Percentiles rank a stretch among this genome's conserved stretches.
These are phyloP conservation scores for Toxotes lorentzi DNA, from an alignment of 2,797 vertebrate species.

Conservation along the genomic window DNA sequence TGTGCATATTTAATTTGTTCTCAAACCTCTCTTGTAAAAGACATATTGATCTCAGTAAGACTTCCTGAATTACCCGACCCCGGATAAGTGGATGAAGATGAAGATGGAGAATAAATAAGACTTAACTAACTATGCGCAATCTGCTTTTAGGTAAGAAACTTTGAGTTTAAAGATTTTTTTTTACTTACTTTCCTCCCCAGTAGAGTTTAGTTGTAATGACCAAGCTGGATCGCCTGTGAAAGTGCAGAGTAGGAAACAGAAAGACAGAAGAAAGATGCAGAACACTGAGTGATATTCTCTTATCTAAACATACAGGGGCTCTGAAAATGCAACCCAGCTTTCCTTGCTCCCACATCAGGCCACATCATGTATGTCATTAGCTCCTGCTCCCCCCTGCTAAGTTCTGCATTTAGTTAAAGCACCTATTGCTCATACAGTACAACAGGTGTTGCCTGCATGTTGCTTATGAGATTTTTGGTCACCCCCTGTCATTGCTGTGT, in stretches of 20 bases:
- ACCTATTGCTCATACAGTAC: neutral
- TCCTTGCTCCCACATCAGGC: neutral
- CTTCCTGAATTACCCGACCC: no score
- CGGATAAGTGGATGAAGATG: no score
- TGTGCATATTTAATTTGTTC: neutral
- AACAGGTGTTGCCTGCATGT: constrained; percentile 3
- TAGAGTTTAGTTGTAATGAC: constrained; percentile 99
- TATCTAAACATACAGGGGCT: neutral
- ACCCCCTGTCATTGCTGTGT: constrained; percentile 18
- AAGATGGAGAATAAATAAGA: no score
- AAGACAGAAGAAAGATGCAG: neutral
- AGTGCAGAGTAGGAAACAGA: constrained; percentile 13
- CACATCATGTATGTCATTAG: neutral
- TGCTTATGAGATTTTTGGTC: constrained; percentile 8
- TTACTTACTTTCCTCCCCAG: constrained; percentile 99
- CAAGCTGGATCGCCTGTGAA: constrained; percentile 92
- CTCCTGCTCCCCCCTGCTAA: neutral
- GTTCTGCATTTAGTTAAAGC: neutral
- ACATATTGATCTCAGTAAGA: neutral
- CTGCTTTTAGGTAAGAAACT: neutral
- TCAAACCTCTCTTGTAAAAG: neutral
- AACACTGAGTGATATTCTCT: neutral
- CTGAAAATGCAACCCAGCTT: neutral
- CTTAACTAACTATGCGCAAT: neutral
- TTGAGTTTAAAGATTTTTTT: neutral